Conservation (phyloP, 2,888 invertebrate genomes). For the Drosophila recens region DNA sequence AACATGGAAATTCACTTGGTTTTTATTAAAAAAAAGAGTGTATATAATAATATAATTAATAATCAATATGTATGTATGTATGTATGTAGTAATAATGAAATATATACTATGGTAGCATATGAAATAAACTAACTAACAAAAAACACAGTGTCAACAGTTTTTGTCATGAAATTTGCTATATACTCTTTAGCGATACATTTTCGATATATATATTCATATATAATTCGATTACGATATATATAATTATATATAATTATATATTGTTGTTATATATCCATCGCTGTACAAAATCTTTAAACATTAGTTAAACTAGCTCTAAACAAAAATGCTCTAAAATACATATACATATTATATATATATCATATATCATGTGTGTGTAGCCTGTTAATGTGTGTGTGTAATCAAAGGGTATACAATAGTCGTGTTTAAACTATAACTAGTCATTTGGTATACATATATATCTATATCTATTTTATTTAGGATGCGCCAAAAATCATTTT, state of each 20-base stretch:
- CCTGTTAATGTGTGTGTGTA: conserved; percentile 25
- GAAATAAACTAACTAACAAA: conserved; percentile 51
- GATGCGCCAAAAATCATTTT: conserved; percentile 36
- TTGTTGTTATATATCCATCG: conserved; percentile 35
- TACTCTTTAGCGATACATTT: conserved; percentile 10
- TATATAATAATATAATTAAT: conserved; percentile 25
- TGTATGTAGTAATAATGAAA: conserved; percentile 44
- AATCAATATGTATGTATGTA: conserved; percentile 15
- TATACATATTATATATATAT: conserved; percentile 21
- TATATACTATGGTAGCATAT: conserved; percentile 36
- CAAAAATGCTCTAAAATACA: conserved; percentile 63
- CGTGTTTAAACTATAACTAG: conserved; percentile 51
- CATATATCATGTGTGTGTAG: conserved; percentile 22
- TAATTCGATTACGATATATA: background rate
- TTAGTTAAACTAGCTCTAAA: conserved; percentile 51
- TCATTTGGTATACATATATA: conserved; percentile 28
- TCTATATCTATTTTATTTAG: conserved; percentile 26
- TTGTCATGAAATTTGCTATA: conserved; percentile 24
- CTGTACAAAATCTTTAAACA: conserved; percentile 59
- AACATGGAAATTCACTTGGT: conserved; percentile 33
- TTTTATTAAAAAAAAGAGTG: conserved; percentile 46
- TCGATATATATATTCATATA: conserved; percentile 4
- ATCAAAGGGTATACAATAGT: conserved; percentile 52
- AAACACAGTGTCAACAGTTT: conserved; percentile 45
- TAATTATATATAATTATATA: background rate